Evolutionary conservation across 2,888 invertebrate species (phyloP).

Genomic region (Nemotelus nigrinus): DNA sequence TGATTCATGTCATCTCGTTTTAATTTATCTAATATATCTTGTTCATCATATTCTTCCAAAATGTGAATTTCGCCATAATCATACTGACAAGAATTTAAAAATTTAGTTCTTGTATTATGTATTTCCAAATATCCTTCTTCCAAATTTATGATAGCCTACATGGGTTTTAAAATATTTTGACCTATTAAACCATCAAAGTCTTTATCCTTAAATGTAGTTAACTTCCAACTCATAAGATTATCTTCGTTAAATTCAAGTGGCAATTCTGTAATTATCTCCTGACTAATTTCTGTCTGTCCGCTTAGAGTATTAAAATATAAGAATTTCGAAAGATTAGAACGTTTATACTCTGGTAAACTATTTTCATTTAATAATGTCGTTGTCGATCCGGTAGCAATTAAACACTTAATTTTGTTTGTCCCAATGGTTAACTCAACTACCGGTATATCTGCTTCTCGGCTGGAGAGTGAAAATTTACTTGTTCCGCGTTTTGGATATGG

Average conservation of each 20-base stretch:
- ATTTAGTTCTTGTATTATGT: conserved; percentile 40
- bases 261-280: conserved; percentile 29
- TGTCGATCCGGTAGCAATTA: conserved; percentile 32
- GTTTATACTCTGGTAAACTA: conserved; percentile 9
- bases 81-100: conserved; percentile 40
- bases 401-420: conserved; percentile 14
- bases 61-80: conserved; percentile 24
- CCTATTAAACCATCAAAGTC: conserved; percentile 48
- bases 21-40: conserved; percentile 3
- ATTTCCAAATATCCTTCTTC: conserved; percentile 41
- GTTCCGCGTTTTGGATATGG: too few species aligned
- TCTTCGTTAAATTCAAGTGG: conserved; percentile 20
- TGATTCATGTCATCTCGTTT: conserved; percentile 7
- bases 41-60: background rate
- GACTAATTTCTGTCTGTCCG: background rate
- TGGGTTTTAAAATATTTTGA: conserved; percentile 47
- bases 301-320: conserved; percentile 15
- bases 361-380: conserved; percentile 24
- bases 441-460: too few species aligned
- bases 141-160: conserved; percentile 48
- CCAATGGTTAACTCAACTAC: conserved; percentile 48
- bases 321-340: background rate
- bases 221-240: conserved; percentile 48
- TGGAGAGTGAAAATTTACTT: too few species aligned
- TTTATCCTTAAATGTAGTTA: conserved; percentile 44